Evolutionary conservation across 2,888 invertebrate genomes (phyloP).

Genomic region (Latrodectus elegans): DNA sequence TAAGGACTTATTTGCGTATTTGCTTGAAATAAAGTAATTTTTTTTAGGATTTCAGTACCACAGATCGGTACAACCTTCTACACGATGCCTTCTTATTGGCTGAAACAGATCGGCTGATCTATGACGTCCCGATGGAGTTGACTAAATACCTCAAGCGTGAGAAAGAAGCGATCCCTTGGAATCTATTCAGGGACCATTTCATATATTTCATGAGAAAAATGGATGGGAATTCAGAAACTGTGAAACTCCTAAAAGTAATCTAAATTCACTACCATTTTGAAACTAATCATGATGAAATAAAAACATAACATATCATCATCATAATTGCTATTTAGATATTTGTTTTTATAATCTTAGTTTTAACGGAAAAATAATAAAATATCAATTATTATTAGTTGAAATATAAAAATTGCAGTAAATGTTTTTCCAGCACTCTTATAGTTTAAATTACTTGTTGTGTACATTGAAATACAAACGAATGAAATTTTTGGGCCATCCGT

Average conservation of each 20-base stretch:
- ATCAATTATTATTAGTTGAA: too few species aligned
- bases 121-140: conserved; percentile 57
- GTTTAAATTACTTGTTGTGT: too few species aligned
- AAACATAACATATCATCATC: too few species aligned
- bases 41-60: conserved; percentile 31
- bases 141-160: conserved; percentile 58
- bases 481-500: too few species aligned
- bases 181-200: conserved; percentile 32
- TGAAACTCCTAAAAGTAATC: conserved; percentile 34
- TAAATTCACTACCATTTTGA: not conserved
- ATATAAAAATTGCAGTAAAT: too few species aligned
- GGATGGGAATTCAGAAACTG: conserved; percentile 16
- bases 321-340: too few species aligned
- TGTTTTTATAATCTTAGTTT: too few species aligned
- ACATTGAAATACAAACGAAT: too few species aligned
- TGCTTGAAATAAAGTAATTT: not conserved
- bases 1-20: not conserved
- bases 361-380: too few species aligned
- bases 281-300: too few species aligned
- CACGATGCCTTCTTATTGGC: conserved; percentile 66
- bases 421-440: too few species aligned
- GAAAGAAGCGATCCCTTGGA: conserved; percentile 52
- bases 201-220: conserved; percentile 25
- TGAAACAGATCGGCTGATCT: conserved; percentile 37
- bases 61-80: conserved; percentile 60